A percentile compares a stretch with the other conserved stretches of the same genome.
phyloP scores from a whole-genome alignment of 2,113 vertebrate species.

The Sceloporus tristichus region DNA sequence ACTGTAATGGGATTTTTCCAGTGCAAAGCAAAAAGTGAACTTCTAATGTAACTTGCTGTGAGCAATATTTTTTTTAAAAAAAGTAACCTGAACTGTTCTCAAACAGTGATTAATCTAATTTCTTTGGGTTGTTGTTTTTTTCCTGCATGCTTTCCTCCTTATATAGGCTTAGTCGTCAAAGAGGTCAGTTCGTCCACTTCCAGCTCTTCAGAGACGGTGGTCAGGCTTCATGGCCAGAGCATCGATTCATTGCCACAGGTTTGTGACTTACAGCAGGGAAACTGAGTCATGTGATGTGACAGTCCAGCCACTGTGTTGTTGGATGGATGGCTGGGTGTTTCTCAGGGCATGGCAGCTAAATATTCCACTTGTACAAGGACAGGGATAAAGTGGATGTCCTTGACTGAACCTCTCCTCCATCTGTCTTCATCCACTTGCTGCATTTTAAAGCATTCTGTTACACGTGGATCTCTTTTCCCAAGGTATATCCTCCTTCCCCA shows the following conservation, averaged over 20 bases:
- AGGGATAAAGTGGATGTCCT: too few species aligned
- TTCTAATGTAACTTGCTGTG: not conserved
- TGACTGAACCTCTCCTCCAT: too few species aligned
- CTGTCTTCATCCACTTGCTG: not conserved
- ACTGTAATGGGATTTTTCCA: not conserved
- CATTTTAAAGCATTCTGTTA: not conserved
- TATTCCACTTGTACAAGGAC: too few species aligned
- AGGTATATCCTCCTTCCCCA: too few species aligned
- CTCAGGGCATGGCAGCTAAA: too few species aligned
- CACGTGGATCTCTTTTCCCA: not conserved
- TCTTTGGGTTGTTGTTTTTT: not conserved
- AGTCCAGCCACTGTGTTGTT: too few species aligned
- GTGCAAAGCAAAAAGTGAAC: not conserved
- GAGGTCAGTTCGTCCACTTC: slow-evolving; percentile 96
- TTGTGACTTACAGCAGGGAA: not conserved
- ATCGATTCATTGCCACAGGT: slow-evolving; percentile 98
- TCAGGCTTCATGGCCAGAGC: slow-evolving; percentile 96
- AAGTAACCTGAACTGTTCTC: not conserved
- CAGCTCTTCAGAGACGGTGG: slow-evolving; percentile 96
- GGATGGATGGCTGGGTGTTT: not conserved
- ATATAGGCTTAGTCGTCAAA: slow-evolving; percentile 92
- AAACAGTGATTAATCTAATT: not conserved
- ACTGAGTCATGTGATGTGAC: not conserved
- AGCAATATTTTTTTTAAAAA: not conserved
- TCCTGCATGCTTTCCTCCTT: not conserved